These are phyloP conservation scores for Novumbra hubbsi DNA, from an alignment of 2,797 vertebrate genomes.

Conservation along the genomic window DNA sequence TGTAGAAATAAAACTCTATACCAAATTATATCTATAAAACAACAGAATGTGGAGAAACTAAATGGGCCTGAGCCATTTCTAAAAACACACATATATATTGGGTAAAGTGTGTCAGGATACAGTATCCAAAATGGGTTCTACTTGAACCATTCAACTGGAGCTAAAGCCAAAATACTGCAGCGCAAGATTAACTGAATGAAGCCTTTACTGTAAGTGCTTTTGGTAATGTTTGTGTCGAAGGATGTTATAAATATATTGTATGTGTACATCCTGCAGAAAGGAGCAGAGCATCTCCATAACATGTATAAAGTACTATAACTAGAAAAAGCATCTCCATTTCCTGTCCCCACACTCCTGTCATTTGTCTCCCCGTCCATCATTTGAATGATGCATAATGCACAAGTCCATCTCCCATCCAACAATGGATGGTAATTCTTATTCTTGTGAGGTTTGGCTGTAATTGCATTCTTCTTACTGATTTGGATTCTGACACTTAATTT, in stretches of 20 bases:
- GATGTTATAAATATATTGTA: neutral
- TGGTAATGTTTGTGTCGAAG: neutral
- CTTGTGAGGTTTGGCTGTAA: slow-evolving; percentile 61
- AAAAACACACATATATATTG: no score
- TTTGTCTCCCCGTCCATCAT: neutral
- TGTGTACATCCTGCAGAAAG: neutral
- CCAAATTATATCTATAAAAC: no score
- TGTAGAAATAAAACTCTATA: no score
- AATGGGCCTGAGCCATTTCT: no score
- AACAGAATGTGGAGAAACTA: no score
- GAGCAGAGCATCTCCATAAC: neutral
- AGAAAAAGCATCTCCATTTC: no score
- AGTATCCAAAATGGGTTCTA: no score
- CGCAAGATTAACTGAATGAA: no score
- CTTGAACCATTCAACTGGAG: no score
- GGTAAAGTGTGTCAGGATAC: no score
- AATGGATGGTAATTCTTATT: slow-evolving; percentile 59
- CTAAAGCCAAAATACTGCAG: no score
- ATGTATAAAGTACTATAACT: no score
- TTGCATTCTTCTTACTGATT: slow-evolving; percentile 67
- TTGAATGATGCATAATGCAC: slow-evolving; percentile 25
- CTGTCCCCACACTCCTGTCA: neutral
- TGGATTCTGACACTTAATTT: slow-evolving; percentile 68
- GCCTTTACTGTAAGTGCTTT: neutral
- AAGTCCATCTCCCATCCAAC: slow-evolving; percentile 54